Evolutionary conservation across 53 echinoderm and acorn worm species (phyloP).

Genomic region (Echinometra lucunter): DNA sequence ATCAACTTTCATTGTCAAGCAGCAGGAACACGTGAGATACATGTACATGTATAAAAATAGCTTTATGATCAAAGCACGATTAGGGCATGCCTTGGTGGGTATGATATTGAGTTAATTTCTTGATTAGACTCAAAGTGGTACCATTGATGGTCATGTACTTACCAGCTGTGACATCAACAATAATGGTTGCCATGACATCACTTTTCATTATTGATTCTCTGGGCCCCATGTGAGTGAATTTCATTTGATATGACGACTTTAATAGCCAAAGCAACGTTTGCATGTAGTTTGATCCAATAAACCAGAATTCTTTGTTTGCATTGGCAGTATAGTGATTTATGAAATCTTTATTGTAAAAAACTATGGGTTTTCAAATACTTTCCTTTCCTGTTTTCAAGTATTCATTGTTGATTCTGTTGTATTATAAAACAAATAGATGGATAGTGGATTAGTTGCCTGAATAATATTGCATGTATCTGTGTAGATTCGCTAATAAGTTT

Average conservation of each 20-base stretch:
- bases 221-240: not conserved
- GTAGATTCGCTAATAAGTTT: too few relatives aligned
- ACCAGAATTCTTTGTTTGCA: not conserved
- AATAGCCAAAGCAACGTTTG: not conserved
- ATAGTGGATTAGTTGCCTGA: too few relatives aligned
- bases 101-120: not conserved
- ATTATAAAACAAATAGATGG: too few relatives aligned
- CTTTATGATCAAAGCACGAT: not conserved
- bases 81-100: not conserved
- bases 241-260: not conserved
- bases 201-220: slow-evolving; percentile 28
- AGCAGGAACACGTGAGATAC: too few relatives aligned
- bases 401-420: too few relatives aligned
- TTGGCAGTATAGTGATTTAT: not conserved
- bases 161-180: slow-evolving; percentile 45
- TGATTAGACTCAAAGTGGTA: slow-evolving; percentile 17
- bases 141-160: not conserved
- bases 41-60: not conserved
- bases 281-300: not conserved
- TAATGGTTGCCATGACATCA: slow-evolving; percentile 52
- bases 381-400: too few relatives aligned
- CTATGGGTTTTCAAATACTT: too few relatives aligned
- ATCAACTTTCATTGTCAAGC: too few relatives aligned
- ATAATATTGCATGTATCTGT: too few relatives aligned
- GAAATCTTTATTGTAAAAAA: too few relatives aligned